Base-by-base conservation (phyloP, 1,140 invertebrate species). In the Pseudomyrmex flavicornis region DNA sequence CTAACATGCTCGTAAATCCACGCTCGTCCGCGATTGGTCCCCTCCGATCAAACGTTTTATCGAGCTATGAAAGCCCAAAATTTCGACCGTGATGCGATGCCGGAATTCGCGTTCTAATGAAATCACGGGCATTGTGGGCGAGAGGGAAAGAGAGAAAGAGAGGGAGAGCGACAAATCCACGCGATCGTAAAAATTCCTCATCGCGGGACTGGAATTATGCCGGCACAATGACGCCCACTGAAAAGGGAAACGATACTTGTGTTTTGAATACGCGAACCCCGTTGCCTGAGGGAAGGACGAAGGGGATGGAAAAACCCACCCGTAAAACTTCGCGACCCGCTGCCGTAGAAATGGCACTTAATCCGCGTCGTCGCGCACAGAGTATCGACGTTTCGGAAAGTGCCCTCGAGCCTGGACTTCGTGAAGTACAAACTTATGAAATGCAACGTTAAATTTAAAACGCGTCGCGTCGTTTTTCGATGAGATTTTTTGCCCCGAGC, bases 371-470 rank as follows among this genome's bases (percentile, higher is more conserved):
- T 44, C 76, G 17, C 44, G 44, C 54, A 20, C 66, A 20, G 15
- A 80, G 76, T 80, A 80, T 80, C 76, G 76, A 80, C 66, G 66
- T 80, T 72, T 72, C 76, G 35, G 48, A 79, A 79, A 79, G 76
- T 69, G 65, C 54, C 26, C 22, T 70, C 76, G 66, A 59, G 20
- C 22, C 44, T 12, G 35, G 54, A 35, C 74, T 76, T 46, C 20
- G 44, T 10, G 7, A 70, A 59, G 44, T 80, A 35, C 22, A 70
- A 59, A 72, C 54, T 70, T 59, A 26, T 59, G 44, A 58, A 77
- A 77, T 50, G 26, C 75, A 54, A 48, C 65, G 54, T 79, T 79
- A 68, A 77, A 69, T 79, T 70, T 52, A 46, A 63, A 22, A 17
- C 9, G 17, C 35, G 13, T 10, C n/a, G 35, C 35, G 35, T 54